A percentile compares a stretch with the other conserved stretches of the same genome.
These are phyloP conservation scores for Drosophila meridiana DNA, from an alignment of 2,888 invertebrate genomes.

Conservation along the genomic window DNA sequence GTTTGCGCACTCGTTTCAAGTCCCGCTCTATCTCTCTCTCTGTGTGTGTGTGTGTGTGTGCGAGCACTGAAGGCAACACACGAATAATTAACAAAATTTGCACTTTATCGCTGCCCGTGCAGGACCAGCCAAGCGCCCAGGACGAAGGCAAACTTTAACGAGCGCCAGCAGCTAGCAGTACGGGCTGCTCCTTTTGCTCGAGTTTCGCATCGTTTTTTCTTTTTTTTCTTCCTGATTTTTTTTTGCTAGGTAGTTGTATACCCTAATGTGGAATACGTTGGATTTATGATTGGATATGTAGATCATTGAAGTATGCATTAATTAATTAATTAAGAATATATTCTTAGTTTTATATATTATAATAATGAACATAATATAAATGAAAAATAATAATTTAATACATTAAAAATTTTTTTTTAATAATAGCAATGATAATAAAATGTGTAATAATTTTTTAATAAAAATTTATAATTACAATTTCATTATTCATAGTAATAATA, in stretches of 20 bases:
- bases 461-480: too few relatives aligned
- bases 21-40: conserved; percentile 17
- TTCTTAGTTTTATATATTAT: too few relatives aligned
- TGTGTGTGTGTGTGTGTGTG: not conserved
- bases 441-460: too few relatives aligned
- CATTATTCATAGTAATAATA: too few relatives aligned
- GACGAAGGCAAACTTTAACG: conserved; percentile 39
- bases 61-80: conserved; percentile 61
- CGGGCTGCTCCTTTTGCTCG: conserved; percentile 49
- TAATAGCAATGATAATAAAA: too few relatives aligned
- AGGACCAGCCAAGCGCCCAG: conserved; percentile 38
- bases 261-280: not conserved
- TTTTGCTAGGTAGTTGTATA: conserved; percentile 5
- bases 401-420: too few relatives aligned
- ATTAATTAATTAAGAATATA: too few relatives aligned
- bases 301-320: not conserved
- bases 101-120: conserved; percentile 80
- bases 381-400: too few relatives aligned
- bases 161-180: conserved; percentile 30
- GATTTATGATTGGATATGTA: not conserved
- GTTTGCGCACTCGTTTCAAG: conserved; percentile 59
- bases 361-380: too few relatives aligned
- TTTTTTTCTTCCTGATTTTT: not conserved
- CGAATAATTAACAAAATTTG: conserved; percentile 82
- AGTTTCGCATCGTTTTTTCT: conserved; percentile 20